Conservation (phyloP, 1,140 invertebrate species). For the Sesamia nonagrioides region DNA sequence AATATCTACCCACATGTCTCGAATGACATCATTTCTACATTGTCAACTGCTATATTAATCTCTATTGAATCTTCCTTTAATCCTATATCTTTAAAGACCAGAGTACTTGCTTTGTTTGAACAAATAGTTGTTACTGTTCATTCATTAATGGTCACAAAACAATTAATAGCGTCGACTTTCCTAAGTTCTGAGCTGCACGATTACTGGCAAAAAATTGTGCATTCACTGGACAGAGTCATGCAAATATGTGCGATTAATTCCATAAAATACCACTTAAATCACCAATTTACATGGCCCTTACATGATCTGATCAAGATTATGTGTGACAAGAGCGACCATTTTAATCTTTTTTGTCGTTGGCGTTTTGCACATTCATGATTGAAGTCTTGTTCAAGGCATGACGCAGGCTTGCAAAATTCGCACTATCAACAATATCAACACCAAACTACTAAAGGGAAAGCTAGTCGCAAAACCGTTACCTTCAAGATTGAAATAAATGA, state of each 20-base stretch:
- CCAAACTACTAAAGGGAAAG: conserved; percentile 35
- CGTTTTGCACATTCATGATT: too few relatives aligned
- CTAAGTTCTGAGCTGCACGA: too few relatives aligned
- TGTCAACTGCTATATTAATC: background rate
- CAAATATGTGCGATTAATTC: too few relatives aligned
- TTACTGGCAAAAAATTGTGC: too few relatives aligned
- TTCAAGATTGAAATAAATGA: background rate
- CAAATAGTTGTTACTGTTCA: background rate
- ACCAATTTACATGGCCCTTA: too few relatives aligned
- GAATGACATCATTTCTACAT: conserved; percentile 13
- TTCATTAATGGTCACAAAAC: background rate
- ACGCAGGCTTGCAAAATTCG: conserved; percentile 23
- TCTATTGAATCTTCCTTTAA: background rate
- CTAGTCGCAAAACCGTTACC: conserved; percentile 10
- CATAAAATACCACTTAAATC: too few relatives aligned
- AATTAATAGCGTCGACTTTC: background rate
- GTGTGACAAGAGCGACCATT: too few relatives aligned
- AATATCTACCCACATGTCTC: background rate
- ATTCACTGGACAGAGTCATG: too few relatives aligned
- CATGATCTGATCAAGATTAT: too few relatives aligned
- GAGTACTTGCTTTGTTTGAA: background rate
- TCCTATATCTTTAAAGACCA: background rate
- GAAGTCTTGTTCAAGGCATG: background rate
- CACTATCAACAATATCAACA: background rate
- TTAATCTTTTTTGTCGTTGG: too few relatives aligned